Conservation (phyloP, 1,140 invertebrate species). For the Phymastichus coffea region DNA sequence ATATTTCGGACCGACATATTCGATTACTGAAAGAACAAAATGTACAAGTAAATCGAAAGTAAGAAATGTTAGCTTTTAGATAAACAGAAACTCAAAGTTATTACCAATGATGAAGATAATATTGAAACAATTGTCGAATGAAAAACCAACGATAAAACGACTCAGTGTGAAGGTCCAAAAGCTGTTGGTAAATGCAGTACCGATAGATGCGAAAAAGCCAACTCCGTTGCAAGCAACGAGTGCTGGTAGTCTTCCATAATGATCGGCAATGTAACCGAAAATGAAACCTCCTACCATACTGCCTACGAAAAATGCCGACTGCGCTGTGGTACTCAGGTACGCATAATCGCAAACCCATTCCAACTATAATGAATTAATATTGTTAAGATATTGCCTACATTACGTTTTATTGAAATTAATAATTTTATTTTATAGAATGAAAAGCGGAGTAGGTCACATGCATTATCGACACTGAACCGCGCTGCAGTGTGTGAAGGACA, state of each 20-base stretch:
- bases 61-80: no score
- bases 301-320: slow-evolving; percentile 66
- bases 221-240: slow-evolving; percentile 71
- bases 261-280: slow-evolving; percentile 59
- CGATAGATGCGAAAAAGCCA: slow-evolving; percentile 75
- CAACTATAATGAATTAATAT: slow-evolving; percentile 60
- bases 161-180: slow-evolving; percentile 78
- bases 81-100: not conserved
- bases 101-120: slow-evolving; percentile 89
- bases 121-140: slow-evolving; percentile 88
- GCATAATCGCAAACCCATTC: slow-evolving; percentile 83
- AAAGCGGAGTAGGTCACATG: no score
- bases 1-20: slow-evolving; percentile 84
- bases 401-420: no score
- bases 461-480: no score
- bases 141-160: slow-evolving; percentile 78
- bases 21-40: slow-evolving; percentile 63
- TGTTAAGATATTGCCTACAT: no score
- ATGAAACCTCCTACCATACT: slow-evolving; percentile 58
- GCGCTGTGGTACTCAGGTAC: slow-evolving; percentile 70
- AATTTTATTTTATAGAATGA: no score
- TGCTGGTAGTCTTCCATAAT: slow-evolving; percentile 56
- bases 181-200: slow-evolving; percentile 70
- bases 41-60: not conserved
- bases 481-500: no score